Base-by-base conservation (phyloP, 2,888 invertebrate genomes). In the Micoletzkya japonica region DNA sequence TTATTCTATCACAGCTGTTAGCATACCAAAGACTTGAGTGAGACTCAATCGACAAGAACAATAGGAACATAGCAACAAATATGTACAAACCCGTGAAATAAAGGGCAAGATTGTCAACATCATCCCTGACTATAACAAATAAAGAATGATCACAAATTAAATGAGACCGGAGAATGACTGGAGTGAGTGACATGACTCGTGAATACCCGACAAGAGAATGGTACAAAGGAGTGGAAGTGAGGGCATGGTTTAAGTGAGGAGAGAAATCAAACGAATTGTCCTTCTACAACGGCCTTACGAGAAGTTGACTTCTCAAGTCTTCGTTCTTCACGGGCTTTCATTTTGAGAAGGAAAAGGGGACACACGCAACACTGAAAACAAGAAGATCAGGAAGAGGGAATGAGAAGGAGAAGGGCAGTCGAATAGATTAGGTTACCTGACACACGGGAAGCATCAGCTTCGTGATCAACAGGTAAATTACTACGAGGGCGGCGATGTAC, bases 371-470 rank as follows among this genome's bases (percentile, higher is more conserved):
- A 68, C 58, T 68, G 63, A 24, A 63, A 44, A 63, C 7, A 24
- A 36, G 4, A 3, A 56, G 2, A 32, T 30, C 32, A 20, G 32
- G 20, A 37, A 37, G 28, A 28, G 26, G 2, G 28, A 17, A 57
- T 10, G n/a, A n/a, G 10, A 32, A 24, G 6, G 28, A 57, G 7
- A 20, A n/a, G n/a, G n/a, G n/a, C n/a, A n/a, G n/a, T n/a, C n/a
- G n/a, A n/a, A n/a, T n/a, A n/a, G 28, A 30, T 4, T 50, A 50
- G 17, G 30, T n/a, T 2, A 63, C 63, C 50, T 63, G 64, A 37
- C 64, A 66, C 26, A 82, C 64, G 1, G 82, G 82, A 50, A 78
- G 72, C 26, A 80, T 64, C 20, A 80, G 70, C 68, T 80, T 82
- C 28, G 75, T 75, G 37, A 82, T 56, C 30, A 82, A 63, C 30